Conservation (phyloP, 2,888 invertebrate genomes). For the Morpho deidamia region DNA sequence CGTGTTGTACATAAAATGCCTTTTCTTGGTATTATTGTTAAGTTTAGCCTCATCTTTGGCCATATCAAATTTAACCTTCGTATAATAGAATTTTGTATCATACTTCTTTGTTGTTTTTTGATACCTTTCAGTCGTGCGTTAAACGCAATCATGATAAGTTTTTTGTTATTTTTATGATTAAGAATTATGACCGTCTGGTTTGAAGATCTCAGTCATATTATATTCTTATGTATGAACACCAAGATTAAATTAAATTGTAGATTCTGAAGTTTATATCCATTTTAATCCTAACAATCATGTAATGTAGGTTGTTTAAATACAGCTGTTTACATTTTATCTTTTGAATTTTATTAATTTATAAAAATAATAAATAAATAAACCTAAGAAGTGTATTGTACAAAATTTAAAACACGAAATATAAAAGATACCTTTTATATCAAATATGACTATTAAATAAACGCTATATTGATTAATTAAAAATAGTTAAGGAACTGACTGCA, state of each 20-base stretch:
- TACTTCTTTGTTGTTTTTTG: constrained; percentile 11
- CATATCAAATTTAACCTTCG: constrained; percentile 11
- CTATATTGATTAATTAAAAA: too few relatives aligned
- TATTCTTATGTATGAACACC: constrained; percentile 2
- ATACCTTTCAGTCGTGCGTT: constrained; percentile 18
- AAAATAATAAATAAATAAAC: too few relatives aligned
- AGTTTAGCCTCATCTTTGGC: constrained; percentile 3
- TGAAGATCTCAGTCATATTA: constrained; percentile 6
- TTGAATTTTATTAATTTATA: too few relatives aligned
- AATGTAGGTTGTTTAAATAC: not conserved
- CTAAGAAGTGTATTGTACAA: too few relatives aligned
- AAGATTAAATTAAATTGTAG: constrained; percentile 9
- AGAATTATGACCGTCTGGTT: constrained; percentile 10
- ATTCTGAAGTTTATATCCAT: not conserved
- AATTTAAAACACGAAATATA: too few relatives aligned
- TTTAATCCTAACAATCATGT: not conserved
- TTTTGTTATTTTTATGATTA: constrained; percentile 13
- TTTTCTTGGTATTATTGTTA: not conserved
- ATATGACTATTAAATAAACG: too few relatives aligned
- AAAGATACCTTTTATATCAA: too few relatives aligned
- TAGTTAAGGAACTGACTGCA: too few relatives aligned
- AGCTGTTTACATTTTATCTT: too few relatives aligned
- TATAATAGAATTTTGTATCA: constrained; percentile 16
- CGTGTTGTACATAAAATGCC: not conserved
- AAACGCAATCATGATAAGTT: constrained; percentile 18